phyloP scores from a whole-genome alignment of 2,888 invertebrate species.

The Machimus atricapillus region DNA sequence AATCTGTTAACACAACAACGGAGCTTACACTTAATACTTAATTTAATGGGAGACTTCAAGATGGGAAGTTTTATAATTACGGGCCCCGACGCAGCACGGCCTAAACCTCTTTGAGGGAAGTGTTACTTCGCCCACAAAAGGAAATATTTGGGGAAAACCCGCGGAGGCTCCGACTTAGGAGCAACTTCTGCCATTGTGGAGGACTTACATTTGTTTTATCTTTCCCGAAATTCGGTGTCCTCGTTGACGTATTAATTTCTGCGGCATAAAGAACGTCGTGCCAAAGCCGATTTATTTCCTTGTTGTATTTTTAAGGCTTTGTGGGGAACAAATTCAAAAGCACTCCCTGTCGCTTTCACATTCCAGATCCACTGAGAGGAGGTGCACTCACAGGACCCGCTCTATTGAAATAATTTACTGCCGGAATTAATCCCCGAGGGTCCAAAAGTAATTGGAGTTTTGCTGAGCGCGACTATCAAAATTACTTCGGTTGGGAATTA shows the following conservation, averaged over 20 bases:
- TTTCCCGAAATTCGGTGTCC: background rate
- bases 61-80: background rate
- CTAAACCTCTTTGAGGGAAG: background rate
- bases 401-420: background rate
- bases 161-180: background rate
- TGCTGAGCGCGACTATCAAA: background rate
- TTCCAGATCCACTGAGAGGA: background rate
- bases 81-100: background rate
- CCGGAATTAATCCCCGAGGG: background rate
- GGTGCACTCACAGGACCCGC: background rate
- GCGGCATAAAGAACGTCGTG: background rate
- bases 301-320: background rate
- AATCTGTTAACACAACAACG: background rate
- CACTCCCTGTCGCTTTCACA: background rate
- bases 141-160: background rate
- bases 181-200: background rate
- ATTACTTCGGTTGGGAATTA: background rate
- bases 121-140: background rate
- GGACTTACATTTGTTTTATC: background rate
- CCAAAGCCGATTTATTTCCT: background rate
- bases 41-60: background rate
- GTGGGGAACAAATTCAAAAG: background rate
- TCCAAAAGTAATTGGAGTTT: background rate
- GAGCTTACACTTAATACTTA: background rate
- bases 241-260: background rate